Percentiles rank a stretch among this genome's conserved stretches.
phyloP scores from a whole-genome alignment of 2,113 vertebrate genomes.

The Nymphicus hollandicus region DNA sequence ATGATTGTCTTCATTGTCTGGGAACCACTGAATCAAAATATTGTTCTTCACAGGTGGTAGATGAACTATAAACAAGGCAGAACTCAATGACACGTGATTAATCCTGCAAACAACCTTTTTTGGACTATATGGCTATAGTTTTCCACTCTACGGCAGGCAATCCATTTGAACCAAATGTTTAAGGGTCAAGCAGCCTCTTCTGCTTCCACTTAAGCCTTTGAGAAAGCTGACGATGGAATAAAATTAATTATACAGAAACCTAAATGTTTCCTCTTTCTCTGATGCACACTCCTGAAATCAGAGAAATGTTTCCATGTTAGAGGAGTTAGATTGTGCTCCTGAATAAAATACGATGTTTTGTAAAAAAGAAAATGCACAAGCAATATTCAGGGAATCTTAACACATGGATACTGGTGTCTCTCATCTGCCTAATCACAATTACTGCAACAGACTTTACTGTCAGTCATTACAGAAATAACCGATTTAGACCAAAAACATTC shows the following conservation, averaged over 20 bases:
- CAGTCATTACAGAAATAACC: background rate
- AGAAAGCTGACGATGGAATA: background rate
- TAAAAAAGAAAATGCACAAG: background rate
- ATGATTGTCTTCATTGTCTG: background rate
- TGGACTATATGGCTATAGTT: background rate
- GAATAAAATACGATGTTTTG: background rate
- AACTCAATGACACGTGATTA: background rate
- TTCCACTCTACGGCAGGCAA: background rate
- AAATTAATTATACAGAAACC: background rate
- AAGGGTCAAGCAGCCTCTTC: background rate
- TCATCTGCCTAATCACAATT: background rate
- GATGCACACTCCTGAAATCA: background rate
- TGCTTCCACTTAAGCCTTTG: background rate
- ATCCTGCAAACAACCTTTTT: background rate
- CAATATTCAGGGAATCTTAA: background rate
- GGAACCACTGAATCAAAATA: slow-evolving; percentile 2
- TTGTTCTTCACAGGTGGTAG: background rate
- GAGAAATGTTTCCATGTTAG: background rate
- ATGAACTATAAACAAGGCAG: background rate
- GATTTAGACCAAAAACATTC: background rate
- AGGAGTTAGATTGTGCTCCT: background rate
- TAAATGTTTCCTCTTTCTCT: background rate
- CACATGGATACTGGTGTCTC: background rate
- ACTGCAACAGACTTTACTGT: background rate
- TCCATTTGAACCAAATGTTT: background rate